These are phyloP conservation scores for Stenopsyche tienmushanensis DNA, from an alignment of 1,140 invertebrate genomes.

Conservation along the genomic window DNA sequence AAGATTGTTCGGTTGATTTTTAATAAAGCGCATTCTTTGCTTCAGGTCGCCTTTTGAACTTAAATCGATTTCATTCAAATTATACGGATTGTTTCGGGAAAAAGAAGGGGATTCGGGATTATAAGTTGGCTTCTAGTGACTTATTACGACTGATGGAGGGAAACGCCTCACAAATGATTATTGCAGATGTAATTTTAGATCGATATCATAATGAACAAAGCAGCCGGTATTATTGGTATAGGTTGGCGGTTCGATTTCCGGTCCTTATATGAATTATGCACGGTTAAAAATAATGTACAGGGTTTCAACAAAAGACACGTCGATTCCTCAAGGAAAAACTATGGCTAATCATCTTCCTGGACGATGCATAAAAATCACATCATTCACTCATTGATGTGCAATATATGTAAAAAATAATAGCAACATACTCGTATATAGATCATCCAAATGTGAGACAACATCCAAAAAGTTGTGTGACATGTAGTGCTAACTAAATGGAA, in stretches of 20 bases:
- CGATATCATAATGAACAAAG: conserved; percentile 13
- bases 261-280: conserved; percentile 16
- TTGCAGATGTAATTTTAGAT: conserved; percentile 24
- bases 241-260: conserved; percentile 17
- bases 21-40: not conserved
- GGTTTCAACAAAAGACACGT: too few species aligned
- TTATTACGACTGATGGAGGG: not conserved
- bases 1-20: not conserved
- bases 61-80: not conserved
- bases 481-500: too few species aligned
- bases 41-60: not conserved
- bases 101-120: too few species aligned
- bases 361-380: too few species aligned
- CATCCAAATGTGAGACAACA: not conserved
- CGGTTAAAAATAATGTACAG: conserved; percentile 1
- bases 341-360: too few species aligned
- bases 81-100: too few species aligned
- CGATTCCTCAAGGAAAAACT: too few species aligned
- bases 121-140: too few species aligned
- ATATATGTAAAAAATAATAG: too few species aligned
- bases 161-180: not conserved
- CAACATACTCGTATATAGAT: too few species aligned
- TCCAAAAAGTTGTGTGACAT: too few species aligned
- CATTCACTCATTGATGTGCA: too few species aligned
- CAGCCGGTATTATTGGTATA: conserved; percentile 1